Percentiles rank a stretch among this genome's conserved stretches.
Evolutionary conservation across 2,113 vertebrate genomes (phyloP).

Genomic region (Myiagra hebetior): DNA sequence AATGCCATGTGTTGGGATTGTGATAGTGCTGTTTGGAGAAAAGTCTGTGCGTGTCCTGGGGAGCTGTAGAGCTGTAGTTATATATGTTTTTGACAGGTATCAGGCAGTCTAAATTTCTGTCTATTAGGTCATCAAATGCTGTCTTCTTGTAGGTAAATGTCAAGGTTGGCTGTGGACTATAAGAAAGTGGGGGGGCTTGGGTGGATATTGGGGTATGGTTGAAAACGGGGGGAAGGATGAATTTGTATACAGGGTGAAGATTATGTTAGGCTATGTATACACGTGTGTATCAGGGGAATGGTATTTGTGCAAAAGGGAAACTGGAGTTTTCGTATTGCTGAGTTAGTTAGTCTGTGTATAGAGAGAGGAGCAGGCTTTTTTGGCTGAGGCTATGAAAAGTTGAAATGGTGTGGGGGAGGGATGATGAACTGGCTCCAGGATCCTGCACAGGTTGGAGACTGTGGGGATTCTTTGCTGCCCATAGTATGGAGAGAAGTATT

Average conservation of each 20-base stretch:
- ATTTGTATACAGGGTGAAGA: background rate
- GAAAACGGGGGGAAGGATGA: background rate
- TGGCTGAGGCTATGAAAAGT: background rate
- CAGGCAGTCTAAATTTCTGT: background rate
- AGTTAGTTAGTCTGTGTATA: background rate
- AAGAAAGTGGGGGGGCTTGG: background rate
- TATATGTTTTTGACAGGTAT: background rate
- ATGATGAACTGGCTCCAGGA: background rate
- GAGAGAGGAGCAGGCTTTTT: background rate
- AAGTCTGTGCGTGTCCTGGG: rapidly evolving
- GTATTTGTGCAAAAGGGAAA: conserved; percentile 41
- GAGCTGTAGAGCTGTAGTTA: background rate
- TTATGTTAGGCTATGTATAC: background rate
- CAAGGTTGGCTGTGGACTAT: background rate
- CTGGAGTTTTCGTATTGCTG: conserved; percentile 27
- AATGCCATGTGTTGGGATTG: rapidly evolving
- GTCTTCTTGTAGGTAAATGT: background rate
- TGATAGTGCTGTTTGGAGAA: background rate
- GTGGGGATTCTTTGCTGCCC: background rate
- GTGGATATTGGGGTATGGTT: background rate
- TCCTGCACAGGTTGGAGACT: background rate
- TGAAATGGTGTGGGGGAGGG: background rate
- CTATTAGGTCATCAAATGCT: rapidly evolving
- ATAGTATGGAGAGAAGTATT: background rate
- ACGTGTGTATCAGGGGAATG: background rate